Percentiles rank a stretch among this genome's conserved stretches.
phyloP scores from a whole-genome alignment of 2,888 invertebrate species.

The Drosophila borborema region DNA sequence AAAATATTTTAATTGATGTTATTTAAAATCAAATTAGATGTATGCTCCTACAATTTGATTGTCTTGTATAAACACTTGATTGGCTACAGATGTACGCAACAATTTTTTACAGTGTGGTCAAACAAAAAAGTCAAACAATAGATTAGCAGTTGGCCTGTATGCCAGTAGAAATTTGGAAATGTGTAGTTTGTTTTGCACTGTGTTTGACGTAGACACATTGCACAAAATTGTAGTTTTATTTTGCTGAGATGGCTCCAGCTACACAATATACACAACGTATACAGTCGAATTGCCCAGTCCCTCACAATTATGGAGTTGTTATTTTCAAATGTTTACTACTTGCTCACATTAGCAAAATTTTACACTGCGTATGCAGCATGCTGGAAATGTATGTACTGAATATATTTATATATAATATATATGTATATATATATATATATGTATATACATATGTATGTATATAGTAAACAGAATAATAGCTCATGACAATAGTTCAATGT shows the following conservation, averaged over 20 bases:
- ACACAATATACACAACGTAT: slow-evolving; percentile 9
- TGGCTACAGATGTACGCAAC: not conserved
- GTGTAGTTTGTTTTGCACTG: slow-evolving; percentile 66
- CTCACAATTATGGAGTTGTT: slow-evolving; percentile 50
- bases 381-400: slow-evolving; percentile 14
- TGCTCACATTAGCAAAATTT: slow-evolving; percentile 15
- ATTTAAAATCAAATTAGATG: not conserved
- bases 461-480: slow-evolving; percentile 61
- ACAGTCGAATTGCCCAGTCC: slow-evolving; percentile 28
- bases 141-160: slow-evolving; percentile 23
- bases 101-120: slow-evolving; percentile 25
- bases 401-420: slow-evolving; percentile 9
- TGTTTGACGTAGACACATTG: slow-evolving; percentile 68
- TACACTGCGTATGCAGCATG: slow-evolving; percentile 3
- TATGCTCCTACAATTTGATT: not conserved
- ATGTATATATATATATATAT: slow-evolving; percentile 5
- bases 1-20: not conserved
- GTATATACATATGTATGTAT: slow-evolving; percentile 1
- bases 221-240: slow-evolving; percentile 52
- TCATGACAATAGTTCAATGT: slow-evolving; percentile 66
- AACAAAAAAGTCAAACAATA: slow-evolving; percentile 32
- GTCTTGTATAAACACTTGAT: not conserved
- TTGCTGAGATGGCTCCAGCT: slow-evolving; percentile 26
- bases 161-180: slow-evolving; percentile 48
- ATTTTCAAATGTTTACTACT: slow-evolving; percentile 47